A percentile compares a stretch with the other conserved stretches of the same genome.
These are phyloP conservation scores for Chesias legatella DNA, from an alignment of 2,888 invertebrate species.

Conservation along the genomic window DNA sequence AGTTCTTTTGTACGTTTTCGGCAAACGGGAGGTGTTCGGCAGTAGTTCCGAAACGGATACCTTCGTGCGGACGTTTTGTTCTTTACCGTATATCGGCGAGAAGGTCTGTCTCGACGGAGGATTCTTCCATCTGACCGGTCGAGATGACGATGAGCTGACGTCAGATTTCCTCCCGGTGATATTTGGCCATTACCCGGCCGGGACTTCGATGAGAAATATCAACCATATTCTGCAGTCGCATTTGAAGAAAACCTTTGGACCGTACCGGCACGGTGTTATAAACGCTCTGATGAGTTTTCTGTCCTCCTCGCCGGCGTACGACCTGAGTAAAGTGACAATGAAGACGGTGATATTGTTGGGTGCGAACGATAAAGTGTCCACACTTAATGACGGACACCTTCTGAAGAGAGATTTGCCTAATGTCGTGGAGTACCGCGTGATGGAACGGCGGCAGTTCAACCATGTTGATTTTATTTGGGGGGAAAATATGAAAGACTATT, in stretches of 20 bases:
- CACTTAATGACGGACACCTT: slow-evolving; percentile 26
- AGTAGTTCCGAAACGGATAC: not conserved
- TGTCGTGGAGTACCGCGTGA: slow-evolving; percentile 29
- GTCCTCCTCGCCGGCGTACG: slow-evolving; percentile 26
- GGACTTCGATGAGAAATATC: slow-evolving; percentile 23
- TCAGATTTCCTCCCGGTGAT: slow-evolving; percentile 22
- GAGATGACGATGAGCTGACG: slow-evolving; percentile 26
- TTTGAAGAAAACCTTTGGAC: slow-evolving; percentile 14
- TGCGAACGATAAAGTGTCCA: slow-evolving; percentile 33
- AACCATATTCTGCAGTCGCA: slow-evolving; percentile 24
- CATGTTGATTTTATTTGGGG: slow-evolving; percentile 40
- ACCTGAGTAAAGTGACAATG: slow-evolving; percentile 19
- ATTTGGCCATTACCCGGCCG: slow-evolving; percentile 29
- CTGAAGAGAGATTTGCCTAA: slow-evolving; percentile 32
- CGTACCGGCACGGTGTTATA: slow-evolving; percentile 30
- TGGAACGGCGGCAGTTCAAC: slow-evolving; percentile 24
- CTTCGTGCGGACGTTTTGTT: not conserved
- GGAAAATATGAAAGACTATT: slow-evolving; percentile 23
- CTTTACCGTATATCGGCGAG: not conserved
- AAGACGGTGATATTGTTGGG: slow-evolving; percentile 29
- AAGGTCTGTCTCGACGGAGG: not conserved
- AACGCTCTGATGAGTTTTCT: slow-evolving; percentile 29
- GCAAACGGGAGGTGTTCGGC: not conserved
- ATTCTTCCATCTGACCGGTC: slow-evolving; percentile 12
- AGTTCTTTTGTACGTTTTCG: not conserved